These are phyloP conservation scores for Drosophila kanapiae DNA, from an alignment of 1,140 invertebrate genomes.

Conservation along the genomic window DNA sequence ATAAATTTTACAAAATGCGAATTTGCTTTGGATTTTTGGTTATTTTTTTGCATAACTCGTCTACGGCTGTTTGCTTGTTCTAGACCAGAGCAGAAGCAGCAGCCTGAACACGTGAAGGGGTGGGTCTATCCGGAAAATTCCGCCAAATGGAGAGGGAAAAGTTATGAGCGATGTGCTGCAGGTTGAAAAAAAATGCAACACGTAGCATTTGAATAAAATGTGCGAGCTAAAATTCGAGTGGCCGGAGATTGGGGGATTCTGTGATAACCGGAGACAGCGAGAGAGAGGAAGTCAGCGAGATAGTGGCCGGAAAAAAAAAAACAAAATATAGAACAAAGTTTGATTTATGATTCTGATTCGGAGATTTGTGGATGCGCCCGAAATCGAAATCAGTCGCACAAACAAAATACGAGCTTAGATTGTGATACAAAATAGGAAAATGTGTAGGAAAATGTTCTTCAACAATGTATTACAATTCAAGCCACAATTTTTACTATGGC, in stretches of 20 bases:
- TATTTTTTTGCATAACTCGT: constrained; percentile 26
- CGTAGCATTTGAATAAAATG: constrained; percentile 69
- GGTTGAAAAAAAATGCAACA: constrained; percentile 66
- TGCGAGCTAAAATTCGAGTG: constrained; percentile 19
- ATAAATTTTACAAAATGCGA: constrained; percentile 37
- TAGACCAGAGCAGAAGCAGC: constrained; percentile 22
- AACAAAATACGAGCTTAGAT: constrained; percentile 8
- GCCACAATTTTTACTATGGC: background rate
- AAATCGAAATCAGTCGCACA: constrained; percentile 25
- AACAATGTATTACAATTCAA: background rate
- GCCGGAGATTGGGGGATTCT: background rate
- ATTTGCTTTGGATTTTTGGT: constrained; percentile 4
- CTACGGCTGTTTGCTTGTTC: constrained; percentile 53
- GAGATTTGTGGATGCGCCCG: constrained; percentile 35
- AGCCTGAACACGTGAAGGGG: background rate
- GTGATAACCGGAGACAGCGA: constrained; percentile 11
- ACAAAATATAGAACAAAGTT: constrained; percentile 51
- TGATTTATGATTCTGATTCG: constrained; percentile 69
- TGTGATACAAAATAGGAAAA: background rate
- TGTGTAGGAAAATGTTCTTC: background rate
- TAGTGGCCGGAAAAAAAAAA: constrained; percentile 9
- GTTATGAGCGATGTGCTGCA: constrained; percentile 55
- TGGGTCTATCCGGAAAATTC: background rate
- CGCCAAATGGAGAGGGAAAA: constrained; percentile 26
- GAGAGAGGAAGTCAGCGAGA: constrained; percentile 9